A percentile compares a stretch with the other conserved stretches of the same genome.
These are phyloP conservation scores for Argopecten irradians DNA, from an alignment of 1,140 invertebrate species.

Conservation along the genomic window DNA sequence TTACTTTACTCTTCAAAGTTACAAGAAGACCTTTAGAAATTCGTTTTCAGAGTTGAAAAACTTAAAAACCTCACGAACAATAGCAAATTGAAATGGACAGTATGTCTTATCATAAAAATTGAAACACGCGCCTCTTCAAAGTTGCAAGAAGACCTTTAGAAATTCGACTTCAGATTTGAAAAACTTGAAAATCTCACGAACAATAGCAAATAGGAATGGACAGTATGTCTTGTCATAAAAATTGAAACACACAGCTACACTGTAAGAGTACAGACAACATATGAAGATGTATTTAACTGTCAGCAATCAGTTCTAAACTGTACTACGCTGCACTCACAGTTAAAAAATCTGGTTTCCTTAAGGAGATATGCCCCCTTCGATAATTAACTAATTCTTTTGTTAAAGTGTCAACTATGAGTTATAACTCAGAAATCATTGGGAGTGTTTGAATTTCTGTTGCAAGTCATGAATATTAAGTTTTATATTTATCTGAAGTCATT, in stretches of 20 bases:
- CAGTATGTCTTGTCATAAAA: not conserved
- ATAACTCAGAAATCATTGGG: too few relatives aligned
- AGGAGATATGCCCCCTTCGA: not conserved
- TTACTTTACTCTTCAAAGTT: not conserved
- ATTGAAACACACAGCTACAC: not conserved
- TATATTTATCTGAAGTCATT: too few relatives aligned
- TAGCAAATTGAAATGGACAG: conserved; percentile 9
- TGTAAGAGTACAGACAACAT: not conserved
- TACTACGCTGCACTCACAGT: not conserved
- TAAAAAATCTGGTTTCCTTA: not conserved
- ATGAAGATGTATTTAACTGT: not conserved
- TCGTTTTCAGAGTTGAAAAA: not conserved
- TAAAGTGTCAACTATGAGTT: too few relatives aligned
- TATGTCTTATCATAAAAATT: not conserved
- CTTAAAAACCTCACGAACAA: not conserved
- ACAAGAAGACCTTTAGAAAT: conserved; percentile 7
- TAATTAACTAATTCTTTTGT: too few relatives aligned
- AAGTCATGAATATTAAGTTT: too few relatives aligned
- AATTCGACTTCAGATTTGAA: not conserved
- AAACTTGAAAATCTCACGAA: not conserved
- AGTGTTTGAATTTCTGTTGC: too few relatives aligned
- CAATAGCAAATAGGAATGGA: not conserved
- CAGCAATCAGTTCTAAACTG: not conserved
- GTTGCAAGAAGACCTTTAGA: not conserved
- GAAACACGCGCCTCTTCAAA: not conserved